These are phyloP conservation scores for Cinclus cinclus DNA, from an alignment of 2,113 vertebrate species.

Conservation along the genomic window DNA sequence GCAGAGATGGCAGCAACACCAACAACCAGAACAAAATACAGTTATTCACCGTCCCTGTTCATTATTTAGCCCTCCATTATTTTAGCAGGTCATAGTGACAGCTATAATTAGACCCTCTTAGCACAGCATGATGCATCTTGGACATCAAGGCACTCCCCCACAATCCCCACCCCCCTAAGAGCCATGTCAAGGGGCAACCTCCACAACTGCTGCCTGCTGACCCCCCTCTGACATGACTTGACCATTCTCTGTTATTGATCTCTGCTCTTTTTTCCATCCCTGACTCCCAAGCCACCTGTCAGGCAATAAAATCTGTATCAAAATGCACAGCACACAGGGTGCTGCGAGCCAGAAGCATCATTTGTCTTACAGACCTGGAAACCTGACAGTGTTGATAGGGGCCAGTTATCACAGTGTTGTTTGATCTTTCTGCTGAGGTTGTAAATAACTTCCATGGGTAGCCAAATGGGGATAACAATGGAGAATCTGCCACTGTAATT, in stretches of 20 bases:
- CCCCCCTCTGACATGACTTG: background rate
- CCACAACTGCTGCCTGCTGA: background rate
- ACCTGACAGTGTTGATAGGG: background rate
- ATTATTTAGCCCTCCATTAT: background rate
- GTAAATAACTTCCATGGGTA: conserved; percentile 35
- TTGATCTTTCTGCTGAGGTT: conserved; percentile 41
- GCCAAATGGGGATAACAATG: background rate
- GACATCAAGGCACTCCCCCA: background rate
- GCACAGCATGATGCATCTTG: background rate
- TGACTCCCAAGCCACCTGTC: background rate
- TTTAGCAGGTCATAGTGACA: background rate
- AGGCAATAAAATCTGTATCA: conserved; percentile 51
- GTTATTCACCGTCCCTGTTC: background rate
- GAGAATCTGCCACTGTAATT: background rate
- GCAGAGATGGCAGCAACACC: background rate
- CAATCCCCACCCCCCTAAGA: background rate
- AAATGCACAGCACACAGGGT: conserved; percentile 15
- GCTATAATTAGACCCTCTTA: background rate
- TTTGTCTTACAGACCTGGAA: conserved; percentile 34
- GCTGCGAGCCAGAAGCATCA: background rate
- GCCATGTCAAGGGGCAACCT: background rate
- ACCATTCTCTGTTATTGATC: background rate
- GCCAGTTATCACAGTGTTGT: background rate
- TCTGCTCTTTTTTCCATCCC: background rate
- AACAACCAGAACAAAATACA: background rate